A percentile compares a stretch with the other conserved stretches of the same genome.
Conservation (phyloP, 2,797 vertebrate genomes). For the Brotula barbata region DNA sequence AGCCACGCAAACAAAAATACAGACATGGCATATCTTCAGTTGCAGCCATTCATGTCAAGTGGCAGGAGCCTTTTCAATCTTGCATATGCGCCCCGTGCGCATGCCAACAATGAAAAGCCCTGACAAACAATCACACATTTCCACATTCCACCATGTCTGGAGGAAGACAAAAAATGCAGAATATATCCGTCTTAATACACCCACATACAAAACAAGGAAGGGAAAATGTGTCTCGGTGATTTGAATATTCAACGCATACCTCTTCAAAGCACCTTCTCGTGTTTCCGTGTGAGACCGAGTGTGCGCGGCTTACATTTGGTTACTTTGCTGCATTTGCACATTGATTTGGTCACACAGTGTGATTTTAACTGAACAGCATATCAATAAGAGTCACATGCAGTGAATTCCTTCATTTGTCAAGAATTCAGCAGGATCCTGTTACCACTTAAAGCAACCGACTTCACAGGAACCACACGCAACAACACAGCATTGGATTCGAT, state of each 20-base stretch:
- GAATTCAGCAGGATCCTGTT: constrained; percentile 21
- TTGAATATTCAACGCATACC: constrained; percentile 16
- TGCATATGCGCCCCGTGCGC: constrained; percentile 24
- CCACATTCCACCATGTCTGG: constrained; percentile 9
- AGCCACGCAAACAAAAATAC: constrained; percentile 4
- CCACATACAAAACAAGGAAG: constrained; percentile 1
- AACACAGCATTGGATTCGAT: constrained; percentile 51
- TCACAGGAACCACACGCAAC: constrained; percentile 23
- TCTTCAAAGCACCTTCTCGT: neutral
- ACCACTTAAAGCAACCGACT: constrained; percentile 14
- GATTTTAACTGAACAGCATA: neutral
- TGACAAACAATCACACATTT: constrained; percentile 37
- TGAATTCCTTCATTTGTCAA: constrained; percentile 21
- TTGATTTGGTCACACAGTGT: neutral
- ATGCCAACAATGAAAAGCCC: constrained; percentile 28
- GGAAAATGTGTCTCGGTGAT: neutral
- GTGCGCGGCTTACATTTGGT: neutral
- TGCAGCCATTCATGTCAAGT: constrained; percentile 42
- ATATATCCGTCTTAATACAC: neutral
- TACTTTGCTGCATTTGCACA: neutral
- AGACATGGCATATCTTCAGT: constrained; percentile 34
- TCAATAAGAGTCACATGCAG: constrained; percentile 3
- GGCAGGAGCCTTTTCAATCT: constrained; percentile 36
- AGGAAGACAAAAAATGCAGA: constrained; percentile 9
- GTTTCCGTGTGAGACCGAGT: too few species aligned